Conservation (phyloP, 92 coral and sea anemone genomes). For the Isaurus tuberculatus region DNA sequence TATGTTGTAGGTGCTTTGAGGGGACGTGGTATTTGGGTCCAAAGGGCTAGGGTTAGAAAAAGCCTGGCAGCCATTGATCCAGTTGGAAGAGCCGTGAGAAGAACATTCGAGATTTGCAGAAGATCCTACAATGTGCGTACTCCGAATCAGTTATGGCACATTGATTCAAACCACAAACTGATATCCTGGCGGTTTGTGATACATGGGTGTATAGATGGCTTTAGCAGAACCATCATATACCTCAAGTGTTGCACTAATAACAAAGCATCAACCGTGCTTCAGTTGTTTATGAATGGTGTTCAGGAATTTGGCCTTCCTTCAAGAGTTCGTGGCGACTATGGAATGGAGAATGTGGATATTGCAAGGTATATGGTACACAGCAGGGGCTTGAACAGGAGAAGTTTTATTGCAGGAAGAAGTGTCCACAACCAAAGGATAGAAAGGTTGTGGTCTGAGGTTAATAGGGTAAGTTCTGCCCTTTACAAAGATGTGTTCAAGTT, state of each 20-base stretch:
- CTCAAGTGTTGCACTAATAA: no score
- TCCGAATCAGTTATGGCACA: neutral
- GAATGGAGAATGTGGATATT: no score
- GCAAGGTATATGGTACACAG: neutral
- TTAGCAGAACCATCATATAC: no score
- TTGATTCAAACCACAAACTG: neutral
- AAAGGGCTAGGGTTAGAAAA: conserved; percentile 39
- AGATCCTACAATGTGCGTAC: neutral
- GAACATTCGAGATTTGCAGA: neutral
- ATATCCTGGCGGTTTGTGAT: neutral
- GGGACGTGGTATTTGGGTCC: conserved; percentile 40
- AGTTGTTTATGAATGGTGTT: conserved; percentile 1
- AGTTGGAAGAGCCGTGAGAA: conserved; percentile 34
- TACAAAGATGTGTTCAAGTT: conserved; percentile 51
- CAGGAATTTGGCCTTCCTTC: conserved; percentile 11
- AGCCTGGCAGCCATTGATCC: conserved; percentile 19
- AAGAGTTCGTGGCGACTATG: neutral
- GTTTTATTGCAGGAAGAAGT: conserved; percentile 7
- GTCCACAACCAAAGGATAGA: conserved; percentile 2
- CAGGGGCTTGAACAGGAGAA: conserved; percentile 11
- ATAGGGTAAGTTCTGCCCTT: conserved; percentile 47
- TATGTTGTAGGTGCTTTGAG: conserved; percentile 37
- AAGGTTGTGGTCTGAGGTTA: conserved; percentile 50
- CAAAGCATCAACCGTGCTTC: neutral
- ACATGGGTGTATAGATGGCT: neutral